Evolutionary conservation across 92 coral and sea anemone species (phyloP), one percentile per base, ranked within the genome.

Genomic region (Siderastrea siderea): DNA sequence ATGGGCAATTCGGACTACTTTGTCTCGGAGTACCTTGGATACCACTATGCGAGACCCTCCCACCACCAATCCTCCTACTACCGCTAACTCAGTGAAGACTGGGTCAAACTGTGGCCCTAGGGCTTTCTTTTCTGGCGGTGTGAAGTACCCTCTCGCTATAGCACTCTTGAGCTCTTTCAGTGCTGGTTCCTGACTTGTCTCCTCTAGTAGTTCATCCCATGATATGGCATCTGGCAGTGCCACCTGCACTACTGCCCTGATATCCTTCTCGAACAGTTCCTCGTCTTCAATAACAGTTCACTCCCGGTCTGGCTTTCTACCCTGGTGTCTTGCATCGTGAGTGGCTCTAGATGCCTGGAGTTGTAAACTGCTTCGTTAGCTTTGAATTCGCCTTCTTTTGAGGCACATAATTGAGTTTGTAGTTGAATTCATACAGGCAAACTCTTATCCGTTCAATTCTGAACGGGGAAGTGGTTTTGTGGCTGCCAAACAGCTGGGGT

Each of bases 281-380:
- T 86, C 90, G 26, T 48, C 57, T 44, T 70, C 74, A 44, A 82
- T 50, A 17, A 7, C 52, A 54, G 50, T 49, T 19, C 75, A 26
- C 16, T 16, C 49, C 52, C 86, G 5, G 65, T 47, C 63, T 47
- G 7, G 48, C 66, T 50, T 51, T 2, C 77, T 60, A 55, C 68
- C 4, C 9, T 68, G 64, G 11, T 67, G 75, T 8, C 61, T 3
- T 4, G 26, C 66, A 2, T 53, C 4, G 64, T 74, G 2, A 79
- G 47, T 70, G 85, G 85, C 44, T 57, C 57, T 15, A 85, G 84
- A 49, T 86, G 88, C 48, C 86, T 26, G 63, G 92, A 88, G 58
- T 69, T 73, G 71, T 69, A 87, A 77, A 88, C 94, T 44, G 92
- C 92, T 63, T 71, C 83, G 26, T 92, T 92, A 75, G 58, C 71